Evolutionary conservation across 2,888 invertebrate species (phyloP), one percentile per base, ranked within the genome.

Genomic region (Cyclophora punctaria): DNA sequence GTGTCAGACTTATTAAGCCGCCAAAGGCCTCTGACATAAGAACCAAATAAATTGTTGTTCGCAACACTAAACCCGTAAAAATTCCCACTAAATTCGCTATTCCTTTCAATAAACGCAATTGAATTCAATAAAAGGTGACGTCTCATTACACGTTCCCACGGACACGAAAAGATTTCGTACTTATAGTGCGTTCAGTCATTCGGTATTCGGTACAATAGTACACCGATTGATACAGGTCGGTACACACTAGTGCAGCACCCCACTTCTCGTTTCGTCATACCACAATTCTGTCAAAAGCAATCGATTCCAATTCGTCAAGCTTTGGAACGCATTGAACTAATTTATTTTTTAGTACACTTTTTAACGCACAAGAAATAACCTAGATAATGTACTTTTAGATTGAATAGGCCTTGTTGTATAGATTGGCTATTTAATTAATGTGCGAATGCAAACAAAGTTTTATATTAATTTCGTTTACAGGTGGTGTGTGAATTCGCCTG

Each of bases 241-340:
- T 20, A 20, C 20, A 20, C 20, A 20, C 20, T 20, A 20, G 20
- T 20, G 20, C 20, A 20, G 70, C 73, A 71, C 75, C 76, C 76
- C 62, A 73, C 61, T 71, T 72, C 49, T 57, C 50, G 59, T 57
- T 65, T 61, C 59, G 66, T 68, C 66, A 64, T 63, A 20, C 20
- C 69, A 71, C 64, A 66, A 44, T 44, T 44, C 33, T 7, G 33
- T 44, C 34, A 20, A 68, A 66, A 73, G 67, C 75, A 76, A 76
- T 76, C 71, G 69, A 64, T 67, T 66, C 63, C 66, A 60, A 78
- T 79, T 79, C 74, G 78, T 72, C 76, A 76, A 63, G 73, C 72
- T 71, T 73, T 67, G 74, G 75, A 79, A 73, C 72, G 20, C 20
- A 20, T 20, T 20, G 20, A 20, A 20, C 20, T 20, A 20, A 20